Percentiles rank a stretch among this genome's conserved stretches.
Conservation (phyloP, 2,797 vertebrate species). For the Pseudomugil tenellus region DNA sequence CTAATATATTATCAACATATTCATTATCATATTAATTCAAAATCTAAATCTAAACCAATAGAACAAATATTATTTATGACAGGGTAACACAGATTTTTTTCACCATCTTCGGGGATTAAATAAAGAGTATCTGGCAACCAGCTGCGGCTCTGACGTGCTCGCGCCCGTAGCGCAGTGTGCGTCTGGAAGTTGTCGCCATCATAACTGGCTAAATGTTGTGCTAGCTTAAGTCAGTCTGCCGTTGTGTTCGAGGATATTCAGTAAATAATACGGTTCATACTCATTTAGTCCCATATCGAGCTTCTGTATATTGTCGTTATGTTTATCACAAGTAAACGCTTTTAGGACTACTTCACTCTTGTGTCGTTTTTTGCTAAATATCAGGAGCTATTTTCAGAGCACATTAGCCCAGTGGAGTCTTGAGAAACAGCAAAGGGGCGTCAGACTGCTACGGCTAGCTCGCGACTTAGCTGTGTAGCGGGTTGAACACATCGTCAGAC, state of each 20-base stretch:
- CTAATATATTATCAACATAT: no score
- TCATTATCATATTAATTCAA: no score
- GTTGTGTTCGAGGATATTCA: conserved; percentile 27
- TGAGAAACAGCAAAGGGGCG: conserved; percentile 63
- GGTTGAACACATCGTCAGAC: background rate
- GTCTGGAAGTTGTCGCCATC: conserved; percentile 74
- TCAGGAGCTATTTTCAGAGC: conserved; percentile 34
- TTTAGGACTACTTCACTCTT: background rate
- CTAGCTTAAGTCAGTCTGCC: conserved; percentile 45
- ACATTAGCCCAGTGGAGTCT: conserved; percentile 56
- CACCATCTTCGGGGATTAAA: conserved; percentile 3
- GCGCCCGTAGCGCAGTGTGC: conserved; percentile 41
- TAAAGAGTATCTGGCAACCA: conserved; percentile 52
- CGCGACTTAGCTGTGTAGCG: conserved; percentile 14
- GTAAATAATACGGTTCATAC: background rate
- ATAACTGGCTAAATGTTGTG: conserved; percentile 47
- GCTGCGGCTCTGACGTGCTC: conserved; percentile 10
- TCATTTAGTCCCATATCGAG: background rate
- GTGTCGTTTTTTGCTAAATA: conserved; percentile 22
- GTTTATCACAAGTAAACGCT: conserved; percentile 27
- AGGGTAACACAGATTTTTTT: background rate
- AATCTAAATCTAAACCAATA: no score
- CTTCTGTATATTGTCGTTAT: conserved; percentile 15
- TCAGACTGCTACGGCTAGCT: conserved; percentile 38
- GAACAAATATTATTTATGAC: no score